A percentile compares a stretch with the other conserved stretches of the same genome.
These are phyloP conservation scores for Sebastes reedi DNA, from an alignment of 2,797 vertebrate genomes.

Conservation along the genomic window DNA sequence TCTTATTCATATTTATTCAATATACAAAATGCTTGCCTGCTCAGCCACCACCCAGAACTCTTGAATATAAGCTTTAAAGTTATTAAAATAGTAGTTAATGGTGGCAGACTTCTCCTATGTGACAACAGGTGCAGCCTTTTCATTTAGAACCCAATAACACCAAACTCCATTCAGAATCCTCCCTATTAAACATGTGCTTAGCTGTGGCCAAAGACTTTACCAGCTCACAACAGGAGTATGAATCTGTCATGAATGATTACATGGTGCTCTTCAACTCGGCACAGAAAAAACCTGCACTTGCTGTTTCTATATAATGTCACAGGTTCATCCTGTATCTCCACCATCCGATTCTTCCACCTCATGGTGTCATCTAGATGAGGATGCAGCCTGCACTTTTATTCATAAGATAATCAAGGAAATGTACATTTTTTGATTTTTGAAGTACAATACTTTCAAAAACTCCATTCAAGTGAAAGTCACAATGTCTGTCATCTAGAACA, in stretches of 20 bases:
- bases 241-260: accelerated
- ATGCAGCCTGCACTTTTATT: too few species aligned
- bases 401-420: neutral
- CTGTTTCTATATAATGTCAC: accelerated
- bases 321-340: neutral
- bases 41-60: neutral
- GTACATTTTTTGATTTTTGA: too few species aligned
- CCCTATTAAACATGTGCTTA: neutral
- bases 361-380: too few species aligned
- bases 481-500: neutral
- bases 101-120: too few species aligned
- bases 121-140: neutral
- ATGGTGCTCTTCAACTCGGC: neutral
- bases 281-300: accelerated
- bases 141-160: neutral
- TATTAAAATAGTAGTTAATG: neutral
- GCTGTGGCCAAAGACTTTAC: accelerated
- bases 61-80: accelerated
- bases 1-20: neutral
- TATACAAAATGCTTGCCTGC: neutral
- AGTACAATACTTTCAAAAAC: neutral
- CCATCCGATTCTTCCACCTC: too few species aligned
- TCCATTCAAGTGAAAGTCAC: neutral
- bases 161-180: neutral
- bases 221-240: accelerated